These are phyloP conservation scores for Aldrovandia affinis DNA, from an alignment of 2,797 vertebrate genomes.

Conservation along the genomic window DNA sequence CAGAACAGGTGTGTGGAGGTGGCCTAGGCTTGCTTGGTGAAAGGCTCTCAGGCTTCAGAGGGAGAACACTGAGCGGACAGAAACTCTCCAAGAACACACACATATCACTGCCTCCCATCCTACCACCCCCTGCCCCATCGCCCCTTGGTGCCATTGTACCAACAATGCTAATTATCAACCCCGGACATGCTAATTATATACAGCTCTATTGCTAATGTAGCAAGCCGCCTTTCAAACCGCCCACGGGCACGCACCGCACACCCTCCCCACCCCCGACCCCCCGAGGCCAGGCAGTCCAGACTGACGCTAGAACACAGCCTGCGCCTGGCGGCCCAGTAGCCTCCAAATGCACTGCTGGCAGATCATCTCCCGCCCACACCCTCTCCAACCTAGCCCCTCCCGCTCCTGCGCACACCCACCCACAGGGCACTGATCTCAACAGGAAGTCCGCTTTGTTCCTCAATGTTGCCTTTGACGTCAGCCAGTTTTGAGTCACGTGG, in stretches of 20 bases:
- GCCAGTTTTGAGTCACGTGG: not conserved
- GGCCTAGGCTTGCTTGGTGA: not conserved
- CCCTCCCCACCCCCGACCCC: constrained; percentile 72
- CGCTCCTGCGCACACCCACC: constrained; percentile 43
- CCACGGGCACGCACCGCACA: constrained; percentile 60
- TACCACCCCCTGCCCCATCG: constrained; percentile 61
- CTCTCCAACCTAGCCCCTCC: constrained; percentile 29
- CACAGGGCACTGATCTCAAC: constrained; percentile 51
- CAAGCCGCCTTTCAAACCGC: constrained; percentile 80
- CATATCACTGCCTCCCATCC: constrained; percentile 76
- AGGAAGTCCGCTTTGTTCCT: constrained; percentile 66
- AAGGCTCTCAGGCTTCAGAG: constrained; percentile 39
- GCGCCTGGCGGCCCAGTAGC: constrained; percentile 40
- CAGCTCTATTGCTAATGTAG: constrained; percentile 87
- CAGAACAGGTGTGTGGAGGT: not conserved
- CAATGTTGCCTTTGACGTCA: not conserved
- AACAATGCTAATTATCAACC: constrained; percentile 87
- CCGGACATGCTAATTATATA: constrained; percentile 88
- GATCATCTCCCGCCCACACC: not conserved
- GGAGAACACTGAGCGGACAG: constrained; percentile 53
- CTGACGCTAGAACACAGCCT: constrained; percentile 25
- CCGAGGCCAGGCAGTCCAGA: constrained; percentile 73
- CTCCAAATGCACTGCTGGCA: not conserved
- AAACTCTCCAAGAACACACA: constrained; percentile 65
- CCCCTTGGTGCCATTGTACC: constrained; percentile 76